Percentiles rank a stretch among this genome's conserved stretches.
phyloP scores from a whole-genome alignment of 1,140 invertebrate species.

The Brachionus calyciflorus region DNA sequence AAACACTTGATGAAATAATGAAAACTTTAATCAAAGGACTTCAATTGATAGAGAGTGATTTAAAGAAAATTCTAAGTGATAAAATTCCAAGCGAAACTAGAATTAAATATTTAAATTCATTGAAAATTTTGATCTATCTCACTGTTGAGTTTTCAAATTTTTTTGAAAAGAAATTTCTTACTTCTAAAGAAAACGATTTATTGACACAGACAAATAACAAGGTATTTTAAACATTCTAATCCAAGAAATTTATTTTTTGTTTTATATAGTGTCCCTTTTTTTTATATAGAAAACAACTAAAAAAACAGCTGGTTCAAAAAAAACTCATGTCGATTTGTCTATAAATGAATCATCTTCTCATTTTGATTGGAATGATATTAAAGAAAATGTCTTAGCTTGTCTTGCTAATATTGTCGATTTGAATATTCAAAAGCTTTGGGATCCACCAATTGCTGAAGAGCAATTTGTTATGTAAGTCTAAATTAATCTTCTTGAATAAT shows the following conservation, averaged over 20 bases:
- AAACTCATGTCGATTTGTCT: neutral
- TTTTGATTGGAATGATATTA: conserved; percentile 65
- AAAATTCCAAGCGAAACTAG: neutral
- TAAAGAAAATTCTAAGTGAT: conserved; percentile 18
- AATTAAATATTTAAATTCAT: neutral
- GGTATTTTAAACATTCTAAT: too few species aligned
- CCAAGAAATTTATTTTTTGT: neutral
- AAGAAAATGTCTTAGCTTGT: conserved; percentile 67
- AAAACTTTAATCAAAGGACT: conserved; percentile 16
- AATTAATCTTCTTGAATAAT: neutral
- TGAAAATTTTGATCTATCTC: conserved; percentile 40
- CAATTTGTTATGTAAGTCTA: conserved; percentile 73
- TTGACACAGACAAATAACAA: conserved; percentile 8
- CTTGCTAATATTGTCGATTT: conserved; percentile 68
- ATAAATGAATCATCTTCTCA: neutral
- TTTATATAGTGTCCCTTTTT: neutral
- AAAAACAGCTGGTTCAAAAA: neutral
- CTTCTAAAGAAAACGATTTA: conserved; percentile 16
- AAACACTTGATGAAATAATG: conserved; percentile 33
- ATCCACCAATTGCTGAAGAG: conserved; percentile 75
- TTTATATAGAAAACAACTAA: neutral
- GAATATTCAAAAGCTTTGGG: conserved; percentile 72
- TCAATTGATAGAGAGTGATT: conserved; percentile 15
- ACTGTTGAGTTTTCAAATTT: conserved; percentile 35
- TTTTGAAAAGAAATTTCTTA: conserved; percentile 43